These are phyloP conservation scores for Acronicta leporina DNA, from an alignment of 2,888 invertebrate species.

Conservation along the genomic window DNA sequence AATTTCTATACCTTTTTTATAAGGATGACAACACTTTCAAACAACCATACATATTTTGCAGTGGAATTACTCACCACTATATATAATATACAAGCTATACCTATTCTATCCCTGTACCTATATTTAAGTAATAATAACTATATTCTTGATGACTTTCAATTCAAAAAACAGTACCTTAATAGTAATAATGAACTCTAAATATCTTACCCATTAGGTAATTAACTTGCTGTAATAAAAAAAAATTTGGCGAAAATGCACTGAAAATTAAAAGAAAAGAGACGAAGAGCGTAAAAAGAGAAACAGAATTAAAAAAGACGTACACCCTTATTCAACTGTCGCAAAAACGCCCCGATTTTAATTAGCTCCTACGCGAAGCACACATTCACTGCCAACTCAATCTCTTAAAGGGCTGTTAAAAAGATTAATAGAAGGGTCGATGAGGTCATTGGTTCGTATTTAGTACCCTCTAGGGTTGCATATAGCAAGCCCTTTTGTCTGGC, in stretches of 20 bases:
- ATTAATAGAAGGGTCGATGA: conserved; percentile 77
- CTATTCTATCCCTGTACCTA: too few species aligned
- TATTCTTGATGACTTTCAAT: too few species aligned
- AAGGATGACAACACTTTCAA: too few species aligned
- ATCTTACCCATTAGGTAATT: too few species aligned
- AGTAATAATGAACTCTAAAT: too few species aligned
- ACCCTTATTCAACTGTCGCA: conserved; percentile 15
- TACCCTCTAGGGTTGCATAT: conserved; percentile 71
- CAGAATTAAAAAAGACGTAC: background rate
- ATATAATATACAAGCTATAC: too few species aligned
- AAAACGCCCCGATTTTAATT: conserved; percentile 66
- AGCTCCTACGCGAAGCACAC: conserved; percentile 60
- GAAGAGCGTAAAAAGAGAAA: background rate
- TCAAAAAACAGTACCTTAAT: too few species aligned
- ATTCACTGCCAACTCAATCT: conserved; percentile 53
- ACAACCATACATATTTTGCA: too few species aligned
- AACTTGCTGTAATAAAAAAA: background rate
- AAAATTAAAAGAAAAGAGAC: background rate
- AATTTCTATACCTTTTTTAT: too few species aligned
- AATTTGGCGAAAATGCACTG: background rate
- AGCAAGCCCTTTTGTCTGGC: conserved; percentile 58
- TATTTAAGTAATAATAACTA: too few species aligned
- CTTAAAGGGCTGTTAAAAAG: conserved; percentile 76
- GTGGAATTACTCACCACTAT: too few species aligned
- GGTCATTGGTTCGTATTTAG: conserved; percentile 79